Conservation (phyloP, 2,113 vertebrate genomes). For the Delphinus delphis region DNA sequence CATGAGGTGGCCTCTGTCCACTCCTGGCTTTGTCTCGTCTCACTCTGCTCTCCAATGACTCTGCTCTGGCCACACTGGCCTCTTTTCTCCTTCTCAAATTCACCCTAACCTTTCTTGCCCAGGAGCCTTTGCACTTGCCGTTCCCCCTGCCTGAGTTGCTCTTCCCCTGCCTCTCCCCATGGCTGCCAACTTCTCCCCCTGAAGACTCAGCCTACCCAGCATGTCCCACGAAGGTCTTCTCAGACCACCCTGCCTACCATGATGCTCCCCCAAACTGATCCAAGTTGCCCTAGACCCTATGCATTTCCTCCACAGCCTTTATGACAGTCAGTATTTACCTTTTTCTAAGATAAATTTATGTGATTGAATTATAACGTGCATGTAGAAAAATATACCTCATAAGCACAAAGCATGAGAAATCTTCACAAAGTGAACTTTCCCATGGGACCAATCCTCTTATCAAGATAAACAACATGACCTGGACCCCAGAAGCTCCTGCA, state of each 20-base stretch:
- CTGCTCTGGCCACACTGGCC: neutral
- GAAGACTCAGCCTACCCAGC: neutral
- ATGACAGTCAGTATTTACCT: neutral
- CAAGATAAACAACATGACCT: neutral
- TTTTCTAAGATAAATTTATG: neutral
- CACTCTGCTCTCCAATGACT: neutral
- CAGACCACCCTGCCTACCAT: neutral
- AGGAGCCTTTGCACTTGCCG: neutral
- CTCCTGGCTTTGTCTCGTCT: neutral
- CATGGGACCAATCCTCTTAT: neutral
- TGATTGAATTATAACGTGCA: neutral
- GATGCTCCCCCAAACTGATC: neutral
- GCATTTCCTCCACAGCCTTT: neutral
- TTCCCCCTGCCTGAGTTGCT: neutral
- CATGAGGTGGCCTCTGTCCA: fast-evolving
- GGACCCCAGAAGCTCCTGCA: neutral
- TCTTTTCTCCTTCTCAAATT: neutral
- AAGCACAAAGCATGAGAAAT: neutral
- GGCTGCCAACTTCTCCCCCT: neutral
- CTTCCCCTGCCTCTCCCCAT: neutral
- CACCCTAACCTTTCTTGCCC: neutral
- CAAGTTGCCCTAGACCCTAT: neutral
- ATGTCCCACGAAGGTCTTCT: neutral
- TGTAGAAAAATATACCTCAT: neutral
- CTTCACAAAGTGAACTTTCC: neutral